Conservation (phyloP, 2,797 vertebrate species). For the Sitta carolinensis region DNA sequence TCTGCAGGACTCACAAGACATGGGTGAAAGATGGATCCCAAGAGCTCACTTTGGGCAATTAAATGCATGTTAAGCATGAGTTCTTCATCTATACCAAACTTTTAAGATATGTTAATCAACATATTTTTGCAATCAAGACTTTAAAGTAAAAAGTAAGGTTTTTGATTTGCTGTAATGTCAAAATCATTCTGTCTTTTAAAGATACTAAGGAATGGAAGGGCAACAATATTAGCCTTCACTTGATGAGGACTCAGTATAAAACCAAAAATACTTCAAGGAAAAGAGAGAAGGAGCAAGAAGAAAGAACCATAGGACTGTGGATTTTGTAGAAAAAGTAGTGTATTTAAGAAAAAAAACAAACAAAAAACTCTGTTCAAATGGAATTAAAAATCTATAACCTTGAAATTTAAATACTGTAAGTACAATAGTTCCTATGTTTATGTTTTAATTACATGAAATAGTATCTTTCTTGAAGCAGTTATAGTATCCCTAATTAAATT, state of each 20-base stretch:
- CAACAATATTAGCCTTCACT: background rate
- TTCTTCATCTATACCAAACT: background rate
- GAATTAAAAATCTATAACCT: background rate
- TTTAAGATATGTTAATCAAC: background rate
- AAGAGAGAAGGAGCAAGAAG: background rate
- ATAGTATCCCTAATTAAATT: conserved; percentile 28
- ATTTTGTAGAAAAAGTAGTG: background rate
- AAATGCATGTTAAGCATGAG: background rate
- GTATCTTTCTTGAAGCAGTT: conserved; percentile 15
- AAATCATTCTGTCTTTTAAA: background rate
- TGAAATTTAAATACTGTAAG: background rate
- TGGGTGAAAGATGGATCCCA: background rate
- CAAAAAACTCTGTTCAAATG: background rate
- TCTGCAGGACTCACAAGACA: background rate
- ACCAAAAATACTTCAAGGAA: background rate
- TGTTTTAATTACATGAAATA: conserved; percentile 5
- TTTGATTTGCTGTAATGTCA: background rate
- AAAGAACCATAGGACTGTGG: background rate
- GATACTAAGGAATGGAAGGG: background rate
- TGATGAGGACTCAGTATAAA: background rate
- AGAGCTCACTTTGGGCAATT: background rate
- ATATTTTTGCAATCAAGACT: background rate
- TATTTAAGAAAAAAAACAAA: background rate
- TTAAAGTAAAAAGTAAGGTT: background rate
- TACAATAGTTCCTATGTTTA: background rate